These are phyloP conservation scores for Holcopasites calliopsidis DNA, from an alignment of 1,140 invertebrate genomes.

Conservation along the genomic window DNA sequence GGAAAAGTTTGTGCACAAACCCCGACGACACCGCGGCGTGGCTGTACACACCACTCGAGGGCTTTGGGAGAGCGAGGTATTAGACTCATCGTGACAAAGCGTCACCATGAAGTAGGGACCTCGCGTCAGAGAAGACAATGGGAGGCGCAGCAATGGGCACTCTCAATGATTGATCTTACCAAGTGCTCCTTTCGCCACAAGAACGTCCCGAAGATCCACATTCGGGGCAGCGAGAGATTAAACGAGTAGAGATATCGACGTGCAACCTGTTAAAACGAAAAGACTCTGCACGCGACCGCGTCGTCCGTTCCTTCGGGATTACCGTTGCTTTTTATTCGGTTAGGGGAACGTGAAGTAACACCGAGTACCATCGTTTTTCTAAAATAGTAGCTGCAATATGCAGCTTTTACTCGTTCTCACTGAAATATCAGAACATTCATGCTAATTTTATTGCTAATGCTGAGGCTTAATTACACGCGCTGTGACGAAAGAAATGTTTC, in stretches of 20 bases:
- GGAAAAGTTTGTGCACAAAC: constrained; percentile 9
- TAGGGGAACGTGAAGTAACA: too few species aligned
- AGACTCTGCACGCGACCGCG: too few species aligned
- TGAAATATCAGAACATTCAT: too few species aligned
- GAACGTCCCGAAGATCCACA: constrained; percentile 28
- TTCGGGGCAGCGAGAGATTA: constrained; percentile 56
- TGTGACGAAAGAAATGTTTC: too few species aligned
- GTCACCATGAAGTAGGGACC: constrained; percentile 57
- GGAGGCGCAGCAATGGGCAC: constrained; percentile 52
- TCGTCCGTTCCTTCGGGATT: too few species aligned
- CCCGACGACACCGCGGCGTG: not conserved
- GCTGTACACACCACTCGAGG: constrained; percentile 2
- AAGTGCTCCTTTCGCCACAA: constrained; percentile 54
- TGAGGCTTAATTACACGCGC: too few species aligned
- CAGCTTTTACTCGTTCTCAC: too few species aligned
- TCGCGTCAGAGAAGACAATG: constrained; percentile 71
- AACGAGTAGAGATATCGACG: constrained; percentile 44
- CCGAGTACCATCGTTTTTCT: too few species aligned
- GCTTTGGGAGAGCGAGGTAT: not conserved
- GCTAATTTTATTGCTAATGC: too few species aligned
- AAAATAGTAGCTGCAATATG: too few species aligned
- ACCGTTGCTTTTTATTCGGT: too few species aligned
- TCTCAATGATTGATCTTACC: constrained; percentile 69
- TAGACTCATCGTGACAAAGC: constrained; percentile 60
- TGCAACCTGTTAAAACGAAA: constrained; percentile 37